These are phyloP conservation scores for Murina feae DNA, from an alignment of 2,113 vertebrate genomes.

Conservation along the genomic window DNA sequence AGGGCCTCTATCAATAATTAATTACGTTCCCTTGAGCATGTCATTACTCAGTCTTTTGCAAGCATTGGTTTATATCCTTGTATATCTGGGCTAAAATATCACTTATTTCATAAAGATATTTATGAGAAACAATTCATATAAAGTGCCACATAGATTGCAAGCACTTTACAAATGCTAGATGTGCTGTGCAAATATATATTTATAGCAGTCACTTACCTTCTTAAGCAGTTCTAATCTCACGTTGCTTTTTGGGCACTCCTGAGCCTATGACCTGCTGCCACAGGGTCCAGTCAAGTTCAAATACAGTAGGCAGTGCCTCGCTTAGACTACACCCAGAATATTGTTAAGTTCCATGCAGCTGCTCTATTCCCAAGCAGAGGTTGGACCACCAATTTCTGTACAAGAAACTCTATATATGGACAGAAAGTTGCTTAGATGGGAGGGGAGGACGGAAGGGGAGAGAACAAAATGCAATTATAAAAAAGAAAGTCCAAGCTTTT, in stretches of 20 bases:
- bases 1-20: slow-evolving; percentile 33
- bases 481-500: slow-evolving; percentile 12
- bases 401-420: background rate
- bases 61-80: background rate
- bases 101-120: slow-evolving; percentile 15
- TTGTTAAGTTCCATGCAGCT: background rate
- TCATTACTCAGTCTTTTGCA: slow-evolving; percentile 29
- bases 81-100: slow-evolving; percentile 14
- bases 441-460: background rate
- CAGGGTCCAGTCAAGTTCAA: background rate
- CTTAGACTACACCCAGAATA: background rate
- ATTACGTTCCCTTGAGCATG: background rate
- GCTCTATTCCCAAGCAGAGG: background rate
- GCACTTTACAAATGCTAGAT: background rate
- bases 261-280: background rate
- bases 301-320: background rate
- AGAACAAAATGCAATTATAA: background rate
- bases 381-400: background rate
- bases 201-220: background rate
- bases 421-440: background rate
- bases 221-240: background rate
- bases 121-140: slow-evolving; percentile 7
- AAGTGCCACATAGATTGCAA: background rate
- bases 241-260: background rate
- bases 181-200: background rate